Conservation (phyloP, 1,140 invertebrate genomes). For the Notospermus geniculatus region DNA sequence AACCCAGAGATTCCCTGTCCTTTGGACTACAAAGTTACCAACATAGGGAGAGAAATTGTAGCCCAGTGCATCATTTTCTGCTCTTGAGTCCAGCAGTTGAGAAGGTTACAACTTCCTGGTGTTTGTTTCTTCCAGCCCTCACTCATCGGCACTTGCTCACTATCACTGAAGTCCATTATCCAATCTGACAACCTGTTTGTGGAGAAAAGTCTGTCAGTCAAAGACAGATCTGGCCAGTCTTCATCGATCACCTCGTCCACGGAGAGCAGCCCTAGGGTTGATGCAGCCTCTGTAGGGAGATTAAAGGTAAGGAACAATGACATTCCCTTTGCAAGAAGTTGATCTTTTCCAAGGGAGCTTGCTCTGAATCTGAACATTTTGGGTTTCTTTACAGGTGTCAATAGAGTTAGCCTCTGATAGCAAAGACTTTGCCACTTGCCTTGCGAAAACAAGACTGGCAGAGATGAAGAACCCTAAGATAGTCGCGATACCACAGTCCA, state of each 20-base stretch:
- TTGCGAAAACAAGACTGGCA: conserved; percentile 47
- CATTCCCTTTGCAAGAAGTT: too few relatives aligned
- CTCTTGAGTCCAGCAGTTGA: too few relatives aligned
- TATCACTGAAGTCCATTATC: conserved; percentile 51
- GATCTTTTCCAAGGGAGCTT: too few relatives aligned
- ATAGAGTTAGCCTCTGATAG: conserved; percentile 53
- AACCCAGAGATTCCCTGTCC: too few relatives aligned
- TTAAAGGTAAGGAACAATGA: conserved; percentile 37
- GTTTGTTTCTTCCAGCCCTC: conserved; percentile 32
- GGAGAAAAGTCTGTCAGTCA: conserved; percentile 39
- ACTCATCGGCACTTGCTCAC: conserved; percentile 45
- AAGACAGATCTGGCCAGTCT: conserved; percentile 19
- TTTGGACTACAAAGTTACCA: too few relatives aligned
- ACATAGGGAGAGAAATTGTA: too few relatives aligned
- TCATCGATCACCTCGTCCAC: too few relatives aligned
- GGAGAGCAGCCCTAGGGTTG: too few relatives aligned
- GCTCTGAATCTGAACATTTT: too few relatives aligned
- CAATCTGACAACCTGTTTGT: conserved; percentile 47
- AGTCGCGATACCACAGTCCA: conserved; percentile 36
- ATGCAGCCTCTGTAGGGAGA: conserved; percentile 19
- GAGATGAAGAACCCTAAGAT: conserved; percentile 47
- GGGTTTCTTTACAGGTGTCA: conserved; percentile 30
- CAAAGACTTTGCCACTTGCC: conserved; percentile 46
- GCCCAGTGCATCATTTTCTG: too few relatives aligned
- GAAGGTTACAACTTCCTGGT: not conserved